A percentile compares a stretch with the other conserved stretches of the same genome.
Conservation (phyloP, 2,797 vertebrate genomes). For the Cygnus olor region DNA sequence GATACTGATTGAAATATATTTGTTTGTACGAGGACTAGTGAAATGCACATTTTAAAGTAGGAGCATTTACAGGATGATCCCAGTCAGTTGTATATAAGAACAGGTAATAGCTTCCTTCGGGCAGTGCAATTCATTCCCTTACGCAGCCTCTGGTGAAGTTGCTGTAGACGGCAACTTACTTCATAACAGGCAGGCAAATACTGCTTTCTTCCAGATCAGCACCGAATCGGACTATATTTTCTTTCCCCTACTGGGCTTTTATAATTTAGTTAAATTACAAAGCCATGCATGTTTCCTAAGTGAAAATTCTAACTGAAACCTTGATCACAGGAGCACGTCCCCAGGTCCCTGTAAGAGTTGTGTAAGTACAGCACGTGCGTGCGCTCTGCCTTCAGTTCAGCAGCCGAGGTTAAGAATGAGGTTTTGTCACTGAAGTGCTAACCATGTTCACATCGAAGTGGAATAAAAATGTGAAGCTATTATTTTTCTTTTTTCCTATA, state of each 20-base stretch:
- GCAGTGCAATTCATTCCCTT: neutral
- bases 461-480: neutral
- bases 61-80: neutral
- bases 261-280: neutral
- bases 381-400: neutral
- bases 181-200: neutral
- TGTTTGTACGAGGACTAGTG: neutral
- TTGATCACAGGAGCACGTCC: neutral
- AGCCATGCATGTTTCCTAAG: neutral
- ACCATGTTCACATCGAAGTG: neutral
- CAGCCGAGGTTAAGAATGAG: accelerated
- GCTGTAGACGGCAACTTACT: neutral
- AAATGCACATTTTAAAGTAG: neutral
- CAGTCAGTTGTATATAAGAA: neutral
- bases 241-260: neutral
- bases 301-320: neutral
- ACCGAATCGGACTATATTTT: neutral
- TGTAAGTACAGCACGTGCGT: neutral
- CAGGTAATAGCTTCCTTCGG: neutral
- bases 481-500: neutral
- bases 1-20: neutral
- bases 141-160: neutral
- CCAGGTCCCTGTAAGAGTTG: neutral
- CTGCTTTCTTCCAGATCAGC: neutral
- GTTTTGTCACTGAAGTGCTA: neutral